phyloP scores from a whole-genome alignment of 2,888 invertebrate species.

The Amphipoea lucens region DNA sequence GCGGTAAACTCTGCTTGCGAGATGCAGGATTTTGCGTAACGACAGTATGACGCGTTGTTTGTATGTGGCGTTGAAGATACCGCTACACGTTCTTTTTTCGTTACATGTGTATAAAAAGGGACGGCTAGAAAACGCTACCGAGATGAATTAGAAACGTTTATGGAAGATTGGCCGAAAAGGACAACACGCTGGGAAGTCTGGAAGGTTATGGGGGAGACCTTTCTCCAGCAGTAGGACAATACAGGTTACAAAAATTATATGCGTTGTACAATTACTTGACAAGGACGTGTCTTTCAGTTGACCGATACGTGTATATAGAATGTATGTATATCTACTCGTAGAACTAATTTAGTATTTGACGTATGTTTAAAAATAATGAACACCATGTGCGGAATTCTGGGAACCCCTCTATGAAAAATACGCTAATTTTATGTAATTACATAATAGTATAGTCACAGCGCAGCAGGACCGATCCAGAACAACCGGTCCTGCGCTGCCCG shows the following conservation, averaged over 20 bases:
- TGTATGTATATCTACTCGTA: too few species aligned
- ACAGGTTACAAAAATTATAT: too few species aligned
- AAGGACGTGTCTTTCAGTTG: too few species aligned
- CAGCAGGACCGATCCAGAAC: neutral
- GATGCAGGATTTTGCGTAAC: neutral
- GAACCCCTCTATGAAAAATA: neutral
- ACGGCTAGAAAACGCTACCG: neutral
- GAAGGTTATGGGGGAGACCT: neutral
- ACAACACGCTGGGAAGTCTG: neutral
- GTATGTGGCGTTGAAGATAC: too few species aligned
- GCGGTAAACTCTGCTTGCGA: too few species aligned
- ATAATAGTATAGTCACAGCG: neutral
- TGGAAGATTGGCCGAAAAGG: neutral
- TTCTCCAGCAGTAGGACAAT: neutral
- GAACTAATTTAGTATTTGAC: neutral
- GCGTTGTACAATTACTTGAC: too few species aligned
- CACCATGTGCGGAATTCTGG: neutral
- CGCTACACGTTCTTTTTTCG: neutral
- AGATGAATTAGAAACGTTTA: neutral
- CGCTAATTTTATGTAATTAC: neutral
- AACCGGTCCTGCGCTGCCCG: too few species aligned
- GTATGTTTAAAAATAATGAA: neutral
- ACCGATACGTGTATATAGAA: too few species aligned
- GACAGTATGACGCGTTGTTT: too few species aligned
- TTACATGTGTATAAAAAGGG: neutral